Percentiles rank a stretch among this genome's conserved stretches.
Conservation (phyloP, 1,140 invertebrate species). For the Riptortus pedestris region DNA sequence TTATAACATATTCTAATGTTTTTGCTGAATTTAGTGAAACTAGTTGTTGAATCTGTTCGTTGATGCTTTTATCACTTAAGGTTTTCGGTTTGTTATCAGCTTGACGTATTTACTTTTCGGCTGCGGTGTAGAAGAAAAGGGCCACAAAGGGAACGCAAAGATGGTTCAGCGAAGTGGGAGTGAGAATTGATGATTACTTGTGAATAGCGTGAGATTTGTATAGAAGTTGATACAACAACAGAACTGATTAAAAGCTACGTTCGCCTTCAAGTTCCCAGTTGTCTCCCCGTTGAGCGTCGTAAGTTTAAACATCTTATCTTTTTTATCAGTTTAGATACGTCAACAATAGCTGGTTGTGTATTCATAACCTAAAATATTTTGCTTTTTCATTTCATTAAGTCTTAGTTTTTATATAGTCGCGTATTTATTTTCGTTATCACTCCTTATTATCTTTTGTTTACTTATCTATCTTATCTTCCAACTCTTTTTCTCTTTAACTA, state of each 20-base stretch:
- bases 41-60: neutral
- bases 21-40: neutral
- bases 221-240: neutral
- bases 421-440: neutral
- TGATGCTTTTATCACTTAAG: neutral
- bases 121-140: conserved; percentile 6
- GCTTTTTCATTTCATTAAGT: too few species aligned
- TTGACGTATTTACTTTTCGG: neutral
- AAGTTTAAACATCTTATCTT: neutral
- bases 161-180: conserved; percentile 5
- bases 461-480: neutral
- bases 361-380: too few species aligned
- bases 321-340: neutral
- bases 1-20: neutral
- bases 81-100: neutral
- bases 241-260: neutral
- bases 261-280: neutral
- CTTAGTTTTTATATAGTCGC: too few species aligned
- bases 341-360: too few species aligned
- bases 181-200: conserved; percentile 1
- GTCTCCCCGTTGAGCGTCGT: neutral
- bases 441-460: neutral
- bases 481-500: too few species aligned
- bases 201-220: neutral
- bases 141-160: neutral